A percentile compares a stretch with the other conserved stretches of the same genome.
phyloP scores from a whole-genome alignment of 1,140 invertebrate species.

The Nephotettix cincticeps region DNA sequence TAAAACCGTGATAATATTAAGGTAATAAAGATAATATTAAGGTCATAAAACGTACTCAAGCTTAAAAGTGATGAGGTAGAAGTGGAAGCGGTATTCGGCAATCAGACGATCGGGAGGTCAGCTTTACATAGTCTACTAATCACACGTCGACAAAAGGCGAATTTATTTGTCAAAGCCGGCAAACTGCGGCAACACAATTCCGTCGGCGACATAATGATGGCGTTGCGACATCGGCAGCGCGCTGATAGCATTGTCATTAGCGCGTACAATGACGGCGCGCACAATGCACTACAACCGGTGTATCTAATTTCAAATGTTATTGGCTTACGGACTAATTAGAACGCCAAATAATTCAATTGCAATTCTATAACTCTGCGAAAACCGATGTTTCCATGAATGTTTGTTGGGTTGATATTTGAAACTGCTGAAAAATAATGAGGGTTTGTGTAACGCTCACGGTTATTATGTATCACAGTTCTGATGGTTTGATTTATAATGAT shows the following conservation, averaged over 20 bases:
- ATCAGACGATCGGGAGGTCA: too few species aligned
- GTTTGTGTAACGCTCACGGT: too few species aligned
- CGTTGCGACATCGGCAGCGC: background rate
- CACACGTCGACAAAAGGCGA: slow-evolving; percentile 10
- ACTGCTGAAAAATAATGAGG: too few species aligned
- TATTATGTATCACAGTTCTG: too few species aligned
- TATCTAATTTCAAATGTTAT: slow-evolving; percentile 24
- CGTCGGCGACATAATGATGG: background rate
- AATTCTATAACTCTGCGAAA: background rate
- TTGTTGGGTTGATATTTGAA: too few species aligned
- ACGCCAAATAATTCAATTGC: slow-evolving; percentile 3
- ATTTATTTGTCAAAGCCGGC: slow-evolving; percentile 8
- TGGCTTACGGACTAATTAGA: slow-evolving; percentile 20
- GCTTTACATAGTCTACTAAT: background rate
- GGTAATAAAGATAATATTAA: too few species aligned
- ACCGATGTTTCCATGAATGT: too few species aligned
- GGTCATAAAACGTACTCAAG: too few species aligned
- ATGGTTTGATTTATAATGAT: too few species aligned
- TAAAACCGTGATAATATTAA: too few species aligned
- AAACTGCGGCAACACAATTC: slow-evolving; percentile 2
- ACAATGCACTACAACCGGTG: background rate
- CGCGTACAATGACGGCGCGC: background rate
- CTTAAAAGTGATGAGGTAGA: too few species aligned
- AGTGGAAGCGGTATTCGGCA: too few species aligned
- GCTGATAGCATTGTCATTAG: slow-evolving; percentile 17